A percentile compares a stretch with the other conserved stretches of the same genome.
Conservation (phyloP, 64 coral and sea anemone species). For the Dendrophyllia cribrosa region DNA sequence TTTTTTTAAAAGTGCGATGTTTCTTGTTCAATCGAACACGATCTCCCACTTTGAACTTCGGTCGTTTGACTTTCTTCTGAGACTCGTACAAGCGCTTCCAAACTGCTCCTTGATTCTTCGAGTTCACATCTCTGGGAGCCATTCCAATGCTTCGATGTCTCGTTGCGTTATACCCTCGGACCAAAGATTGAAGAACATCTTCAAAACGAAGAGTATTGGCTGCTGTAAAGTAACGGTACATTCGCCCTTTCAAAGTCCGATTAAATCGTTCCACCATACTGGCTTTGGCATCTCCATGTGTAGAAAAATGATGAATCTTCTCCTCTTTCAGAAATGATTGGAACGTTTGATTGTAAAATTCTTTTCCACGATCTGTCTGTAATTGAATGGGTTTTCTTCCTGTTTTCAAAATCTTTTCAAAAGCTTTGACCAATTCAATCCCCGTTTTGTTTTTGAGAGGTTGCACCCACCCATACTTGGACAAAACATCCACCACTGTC, state of each 20-base stretch:
- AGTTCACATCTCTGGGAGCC: too few species aligned
- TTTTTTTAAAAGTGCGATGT: too few species aligned
- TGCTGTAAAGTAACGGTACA: background rate
- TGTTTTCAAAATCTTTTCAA: background rate
- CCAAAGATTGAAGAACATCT: constrained; percentile 5
- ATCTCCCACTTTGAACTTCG: too few species aligned
- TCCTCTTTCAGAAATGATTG: constrained; percentile 4
- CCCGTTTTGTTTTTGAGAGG: constrained; percentile 48
- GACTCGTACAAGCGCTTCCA: too few species aligned
- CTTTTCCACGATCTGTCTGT: constrained; percentile 34
- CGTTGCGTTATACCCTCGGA: constrained; percentile 2
- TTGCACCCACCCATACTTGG: constrained; percentile 21
- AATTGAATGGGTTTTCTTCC: background rate
- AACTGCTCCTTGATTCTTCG: too few species aligned
- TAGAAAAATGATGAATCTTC: constrained; percentile 38
- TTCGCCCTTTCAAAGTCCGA: constrained; percentile 38
- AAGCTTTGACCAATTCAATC: background rate
- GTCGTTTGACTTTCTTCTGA: too few species aligned
- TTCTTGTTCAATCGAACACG: too few species aligned
- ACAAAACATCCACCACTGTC: constrained; percentile 53
- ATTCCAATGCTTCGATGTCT: constrained; percentile 57
- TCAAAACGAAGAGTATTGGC: background rate
- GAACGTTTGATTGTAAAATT: constrained; percentile 57
- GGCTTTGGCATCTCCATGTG: constrained; percentile 43
- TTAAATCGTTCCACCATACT: constrained; percentile 61